These are phyloP conservation scores for Excalfactoria chinensis DNA, from an alignment of 2,113 vertebrate genomes.

Conservation along the genomic window DNA sequence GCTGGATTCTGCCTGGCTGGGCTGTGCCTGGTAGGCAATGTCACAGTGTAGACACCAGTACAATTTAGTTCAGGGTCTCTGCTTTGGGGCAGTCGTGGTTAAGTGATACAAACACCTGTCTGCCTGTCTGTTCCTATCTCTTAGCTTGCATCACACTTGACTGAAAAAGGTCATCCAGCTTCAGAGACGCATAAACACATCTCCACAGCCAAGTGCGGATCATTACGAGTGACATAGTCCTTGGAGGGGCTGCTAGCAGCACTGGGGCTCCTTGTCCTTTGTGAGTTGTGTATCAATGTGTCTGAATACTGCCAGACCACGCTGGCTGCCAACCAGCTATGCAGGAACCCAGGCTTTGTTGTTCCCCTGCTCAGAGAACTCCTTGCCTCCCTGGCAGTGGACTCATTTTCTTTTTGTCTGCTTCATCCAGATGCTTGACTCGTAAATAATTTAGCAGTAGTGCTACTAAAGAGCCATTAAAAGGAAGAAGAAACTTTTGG, in stretches of 20 bases:
- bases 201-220: neutral
- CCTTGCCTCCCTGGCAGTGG: neutral
- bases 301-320: neutral
- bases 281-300: accelerated
- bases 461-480: slow-evolving; percentile 57
- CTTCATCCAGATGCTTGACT: slow-evolving; percentile 40
- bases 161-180: neutral
- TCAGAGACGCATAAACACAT: accelerated
- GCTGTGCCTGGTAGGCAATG: accelerated
- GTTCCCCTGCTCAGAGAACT: neutral
- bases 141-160: neutral
- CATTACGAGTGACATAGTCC: accelerated
- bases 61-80: neutral
- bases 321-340: neutral
- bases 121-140: neutral
- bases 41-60: accelerated
- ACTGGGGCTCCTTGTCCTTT: neutral
- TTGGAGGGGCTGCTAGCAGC: accelerated
- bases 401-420: neutral
- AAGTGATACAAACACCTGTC: neutral
- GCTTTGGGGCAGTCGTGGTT: neutral
- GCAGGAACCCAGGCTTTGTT: accelerated
- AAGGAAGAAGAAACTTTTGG: neutral
- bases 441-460: slow-evolving; percentile 55
- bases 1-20: neutral